These are phyloP conservation scores for Emmelina monodactyla DNA, from an alignment of 2,888 invertebrate genomes.

Conservation along the genomic window DNA sequence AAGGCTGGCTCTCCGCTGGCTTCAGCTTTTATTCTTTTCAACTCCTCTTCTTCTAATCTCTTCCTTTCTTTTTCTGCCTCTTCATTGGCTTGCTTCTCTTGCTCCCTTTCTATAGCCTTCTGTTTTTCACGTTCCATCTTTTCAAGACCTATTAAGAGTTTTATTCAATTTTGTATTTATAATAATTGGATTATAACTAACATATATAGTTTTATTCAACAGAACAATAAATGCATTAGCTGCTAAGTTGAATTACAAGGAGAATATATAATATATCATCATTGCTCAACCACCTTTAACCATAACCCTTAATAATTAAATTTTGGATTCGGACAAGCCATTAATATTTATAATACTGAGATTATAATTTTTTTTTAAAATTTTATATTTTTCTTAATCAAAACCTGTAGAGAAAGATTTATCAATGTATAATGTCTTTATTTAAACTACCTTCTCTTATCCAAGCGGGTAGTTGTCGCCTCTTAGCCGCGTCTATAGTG, in stretches of 20 bases:
- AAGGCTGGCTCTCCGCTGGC: constrained; percentile 46
- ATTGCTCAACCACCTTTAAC: too few species aligned
- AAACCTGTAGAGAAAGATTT: too few species aligned
- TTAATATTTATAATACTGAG: too few species aligned
- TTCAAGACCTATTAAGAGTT: constrained; percentile 76
- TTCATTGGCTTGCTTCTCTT: constrained; percentile 70
- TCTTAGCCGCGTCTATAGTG: constrained; percentile 81
- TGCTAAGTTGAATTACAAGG: too few species aligned
- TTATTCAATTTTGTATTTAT: neutral
- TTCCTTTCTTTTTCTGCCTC: constrained; percentile 71
- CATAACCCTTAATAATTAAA: too few species aligned
- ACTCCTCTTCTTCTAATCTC: constrained; percentile 63
- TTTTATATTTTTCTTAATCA: too few species aligned
- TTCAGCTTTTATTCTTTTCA: constrained; percentile 34
- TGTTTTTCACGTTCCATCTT: constrained; percentile 97
- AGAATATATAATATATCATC: too few species aligned
- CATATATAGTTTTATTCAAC: too few species aligned
- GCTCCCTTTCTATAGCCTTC: constrained; percentile 82
- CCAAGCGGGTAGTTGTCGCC: constrained; percentile 95
- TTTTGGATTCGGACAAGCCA: too few species aligned
- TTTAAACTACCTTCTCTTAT: constrained; percentile 80
- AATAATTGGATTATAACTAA: neutral
- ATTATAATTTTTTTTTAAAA: too few species aligned
- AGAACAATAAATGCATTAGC: too few species aligned
- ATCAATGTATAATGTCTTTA: too few species aligned